These are phyloP conservation scores for Drosophila aldrichi DNA, from an alignment of 2,888 invertebrate species.

Conservation along the genomic window DNA sequence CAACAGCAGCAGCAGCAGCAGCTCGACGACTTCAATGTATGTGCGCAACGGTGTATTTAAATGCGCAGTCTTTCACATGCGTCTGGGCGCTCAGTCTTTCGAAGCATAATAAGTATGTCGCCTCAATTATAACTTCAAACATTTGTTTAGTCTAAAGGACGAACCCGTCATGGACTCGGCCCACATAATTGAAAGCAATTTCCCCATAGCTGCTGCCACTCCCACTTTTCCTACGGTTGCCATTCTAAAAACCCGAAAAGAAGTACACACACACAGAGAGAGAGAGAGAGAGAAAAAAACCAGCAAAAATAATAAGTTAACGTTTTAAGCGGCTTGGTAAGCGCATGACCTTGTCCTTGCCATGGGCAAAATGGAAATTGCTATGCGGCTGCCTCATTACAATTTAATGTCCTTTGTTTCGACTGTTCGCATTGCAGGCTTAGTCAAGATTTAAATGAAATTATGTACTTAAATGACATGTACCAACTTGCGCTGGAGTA, in stretches of 20 bases:
- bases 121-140: slow-evolving; percentile 62
- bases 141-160: slow-evolving; percentile 59
- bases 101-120: slow-evolving; percentile 52
- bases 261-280: not conserved
- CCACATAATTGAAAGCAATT: slow-evolving; percentile 58
- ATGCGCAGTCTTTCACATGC: slow-evolving; percentile 1
- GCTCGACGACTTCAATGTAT: not conserved
- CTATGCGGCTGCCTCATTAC: slow-evolving; percentile 65
- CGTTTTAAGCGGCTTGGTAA: slow-evolving; percentile 72
- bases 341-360: slow-evolving; percentile 43
- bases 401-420: slow-evolving; percentile 75
- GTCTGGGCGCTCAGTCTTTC: slow-evolving; percentile 10
- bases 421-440: slow-evolving; percentile 48
- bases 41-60: not conserved
- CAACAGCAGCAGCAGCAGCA: too few relatives aligned
- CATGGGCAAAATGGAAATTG: slow-evolving; percentile 51
- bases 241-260: slow-evolving; percentile 2
- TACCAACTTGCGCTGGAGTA: slow-evolving; percentile 31
- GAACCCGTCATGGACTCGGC: slow-evolving; percentile 40
- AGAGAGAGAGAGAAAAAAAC: slow-evolving; percentile 1
- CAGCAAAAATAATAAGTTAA: slow-evolving; percentile 67
- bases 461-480: slow-evolving; percentile 59
- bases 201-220: slow-evolving; percentile 14
- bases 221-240: not conserved
- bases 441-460: slow-evolving; percentile 71